Evolutionary conservation across 2,888 invertebrate genomes (phyloP).

Genomic region (Meta bourneti): DNA sequence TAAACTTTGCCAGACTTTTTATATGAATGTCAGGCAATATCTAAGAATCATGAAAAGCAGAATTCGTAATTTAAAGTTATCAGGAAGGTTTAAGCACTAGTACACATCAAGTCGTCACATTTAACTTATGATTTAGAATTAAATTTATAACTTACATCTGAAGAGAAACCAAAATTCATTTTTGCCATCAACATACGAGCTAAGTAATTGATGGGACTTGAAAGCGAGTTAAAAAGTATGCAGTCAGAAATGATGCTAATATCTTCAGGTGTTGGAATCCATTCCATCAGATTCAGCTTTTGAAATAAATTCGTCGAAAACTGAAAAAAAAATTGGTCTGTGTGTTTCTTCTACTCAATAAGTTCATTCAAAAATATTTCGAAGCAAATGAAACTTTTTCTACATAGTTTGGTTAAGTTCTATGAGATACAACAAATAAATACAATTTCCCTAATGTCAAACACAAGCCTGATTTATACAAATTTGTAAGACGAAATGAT

Average conservation of each 20-base stretch:
- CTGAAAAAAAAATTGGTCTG: slow-evolving; percentile 80
- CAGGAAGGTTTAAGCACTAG: too few species aligned
- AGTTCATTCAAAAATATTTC: neutral
- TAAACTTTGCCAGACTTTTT: too few species aligned
- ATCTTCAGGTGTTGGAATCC: slow-evolving; percentile 86
- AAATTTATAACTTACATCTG: slow-evolving; percentile 17
- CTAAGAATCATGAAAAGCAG: too few species aligned
- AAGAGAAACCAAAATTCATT: slow-evolving; percentile 86
- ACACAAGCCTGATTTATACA: too few species aligned
- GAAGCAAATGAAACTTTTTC: neutral
- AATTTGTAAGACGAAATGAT: too few species aligned
- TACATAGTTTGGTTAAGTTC: neutral
- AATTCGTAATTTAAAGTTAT: too few species aligned
- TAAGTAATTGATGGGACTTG: slow-evolving; percentile 85
- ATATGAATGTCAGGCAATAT: too few species aligned
- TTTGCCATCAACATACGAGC: slow-evolving; percentile 86
- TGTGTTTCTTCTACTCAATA: neutral
- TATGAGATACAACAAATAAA: neutral
- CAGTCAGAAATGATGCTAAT: slow-evolving; percentile 85
- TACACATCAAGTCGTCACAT: too few species aligned
- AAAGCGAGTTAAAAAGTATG: slow-evolving; percentile 85
- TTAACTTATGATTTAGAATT: too few species aligned
- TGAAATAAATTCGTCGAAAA: slow-evolving; percentile 86
- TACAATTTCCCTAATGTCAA: neutral
- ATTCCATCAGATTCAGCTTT: slow-evolving; percentile 86